Evolutionary conservation across 2,888 invertebrate genomes (phyloP).

Genomic region (Fabriciana adippe): DNA sequence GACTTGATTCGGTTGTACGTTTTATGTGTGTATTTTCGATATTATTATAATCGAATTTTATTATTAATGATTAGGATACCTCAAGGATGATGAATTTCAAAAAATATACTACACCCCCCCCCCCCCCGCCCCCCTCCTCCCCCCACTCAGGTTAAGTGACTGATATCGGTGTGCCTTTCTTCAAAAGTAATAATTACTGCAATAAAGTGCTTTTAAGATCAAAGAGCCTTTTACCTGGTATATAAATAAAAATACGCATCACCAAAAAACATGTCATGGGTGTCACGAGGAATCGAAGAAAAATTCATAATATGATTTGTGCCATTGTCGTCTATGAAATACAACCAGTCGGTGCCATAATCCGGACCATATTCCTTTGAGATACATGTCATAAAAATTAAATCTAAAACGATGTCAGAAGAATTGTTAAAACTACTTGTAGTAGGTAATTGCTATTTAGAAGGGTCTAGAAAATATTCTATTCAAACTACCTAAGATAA

Average conservation of each 20-base stretch:
- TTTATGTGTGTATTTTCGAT: no score
- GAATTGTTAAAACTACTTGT: not conserved
- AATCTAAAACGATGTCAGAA: slow-evolving; percentile 15
- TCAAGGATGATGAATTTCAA: no score
- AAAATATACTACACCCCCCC: no score
- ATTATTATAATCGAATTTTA: no score
- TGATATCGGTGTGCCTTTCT: no score
- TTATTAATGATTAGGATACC: no score
- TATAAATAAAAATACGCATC: slow-evolving; percentile 74
- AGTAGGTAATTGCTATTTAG: not conserved
- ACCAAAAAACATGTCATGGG: slow-evolving; percentile 55
- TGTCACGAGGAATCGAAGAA: slow-evolving; percentile 56
- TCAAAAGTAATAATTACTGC: no score
- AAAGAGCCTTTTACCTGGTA: slow-evolving; percentile 58
- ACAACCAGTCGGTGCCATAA: slow-evolving; percentile 74
- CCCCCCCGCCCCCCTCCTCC: no score
- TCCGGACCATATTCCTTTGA: slow-evolving; percentile 50
- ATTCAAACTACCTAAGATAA: slow-evolving; percentile 5
- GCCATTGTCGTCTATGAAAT: slow-evolving; percentile 71
- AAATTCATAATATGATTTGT: slow-evolving; percentile 64
- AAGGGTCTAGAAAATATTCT: no score
- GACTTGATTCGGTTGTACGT: no score
- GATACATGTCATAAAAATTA: not conserved
- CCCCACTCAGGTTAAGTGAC: no score
- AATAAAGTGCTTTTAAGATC: no score